A percentile compares a stretch with the other conserved stretches of the same genome.
These are phyloP conservation scores for Uloborus diversus DNA, from an alignment of 1,140 invertebrate genomes.

Conservation along the genomic window DNA sequence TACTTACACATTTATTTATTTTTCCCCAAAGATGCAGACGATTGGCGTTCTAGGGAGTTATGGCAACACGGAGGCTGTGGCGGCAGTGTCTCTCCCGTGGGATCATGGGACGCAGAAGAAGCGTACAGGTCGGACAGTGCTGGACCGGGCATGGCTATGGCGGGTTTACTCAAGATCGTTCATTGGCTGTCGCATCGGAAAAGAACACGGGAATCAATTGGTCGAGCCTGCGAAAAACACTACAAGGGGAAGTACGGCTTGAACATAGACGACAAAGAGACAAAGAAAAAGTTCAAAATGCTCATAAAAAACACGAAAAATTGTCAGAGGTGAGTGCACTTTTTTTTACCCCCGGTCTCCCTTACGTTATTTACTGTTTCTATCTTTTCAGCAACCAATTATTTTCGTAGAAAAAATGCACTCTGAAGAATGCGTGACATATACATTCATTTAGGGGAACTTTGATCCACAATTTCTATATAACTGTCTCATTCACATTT, in stretches of 20 bases:
- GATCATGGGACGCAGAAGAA: slow-evolving; percentile 23
- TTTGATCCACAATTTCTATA: too few species aligned
- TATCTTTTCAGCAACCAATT: too few species aligned
- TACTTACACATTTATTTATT: too few species aligned
- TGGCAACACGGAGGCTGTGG: not conserved
- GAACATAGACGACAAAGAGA: slow-evolving; percentile 42
- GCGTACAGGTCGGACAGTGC: slow-evolving; percentile 9
- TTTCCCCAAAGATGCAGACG: not conserved
- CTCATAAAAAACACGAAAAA: slow-evolving; percentile 24
- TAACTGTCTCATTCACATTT: too few species aligned
- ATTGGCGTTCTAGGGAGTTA: not conserved
- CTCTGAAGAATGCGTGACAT: too few species aligned
- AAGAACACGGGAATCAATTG: not conserved
- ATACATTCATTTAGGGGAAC: too few species aligned
- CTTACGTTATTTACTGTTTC: too few species aligned
- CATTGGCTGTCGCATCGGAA: slow-evolving; percentile 48
- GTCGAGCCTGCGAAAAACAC: slow-evolving; percentile 41
- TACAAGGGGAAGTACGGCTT: slow-evolving; percentile 42
- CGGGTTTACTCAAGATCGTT: slow-evolving; percentile 50
- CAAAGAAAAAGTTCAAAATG: slow-evolving; percentile 42
- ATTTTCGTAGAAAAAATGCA: too few species aligned
- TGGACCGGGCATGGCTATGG: slow-evolving; percentile 33
- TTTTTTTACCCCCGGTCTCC: too few species aligned
- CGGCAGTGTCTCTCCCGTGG: not conserved
- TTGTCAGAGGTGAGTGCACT: slow-evolving; percentile 25